Percentiles rank a stretch among this genome's conserved stretches.
Evolutionary conservation across 2,797 vertebrate species (phyloP).

Genomic region (Clarias platycephalus): DNA sequence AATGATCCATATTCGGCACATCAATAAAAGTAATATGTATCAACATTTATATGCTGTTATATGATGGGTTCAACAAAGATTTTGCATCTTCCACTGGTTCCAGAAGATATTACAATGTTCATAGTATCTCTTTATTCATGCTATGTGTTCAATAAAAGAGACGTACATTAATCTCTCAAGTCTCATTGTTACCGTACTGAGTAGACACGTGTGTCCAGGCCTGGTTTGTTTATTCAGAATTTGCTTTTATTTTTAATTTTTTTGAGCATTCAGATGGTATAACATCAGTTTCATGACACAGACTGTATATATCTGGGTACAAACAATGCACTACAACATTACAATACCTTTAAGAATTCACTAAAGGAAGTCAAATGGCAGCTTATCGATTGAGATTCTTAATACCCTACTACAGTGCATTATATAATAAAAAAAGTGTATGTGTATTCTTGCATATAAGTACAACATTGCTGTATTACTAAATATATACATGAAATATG

Average conservation of each 20-base stretch:
- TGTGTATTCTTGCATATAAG: not conserved
- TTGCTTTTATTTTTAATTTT: not conserved
- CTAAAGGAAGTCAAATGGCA: not conserved
- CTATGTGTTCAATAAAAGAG: slow-evolving; percentile 41
- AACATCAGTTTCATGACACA: not conserved
- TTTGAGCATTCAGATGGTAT: not conserved
- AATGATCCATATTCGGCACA: slow-evolving; percentile 7
- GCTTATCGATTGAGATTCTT: not conserved
- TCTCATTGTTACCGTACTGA: not conserved
- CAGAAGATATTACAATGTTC: not conserved
- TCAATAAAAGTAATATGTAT: slow-evolving; percentile 16
- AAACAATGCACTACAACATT: not conserved
- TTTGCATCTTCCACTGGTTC: slow-evolving; percentile 1
- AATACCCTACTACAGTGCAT: not conserved
- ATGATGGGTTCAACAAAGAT: not conserved
- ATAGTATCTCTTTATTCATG: not conserved
- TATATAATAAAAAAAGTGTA: not conserved
- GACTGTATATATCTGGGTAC: not conserved
- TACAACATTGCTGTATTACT: not conserved
- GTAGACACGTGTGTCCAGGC: not conserved
- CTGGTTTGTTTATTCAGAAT: not conserved
- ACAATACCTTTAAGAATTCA: not conserved
- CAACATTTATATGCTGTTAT: slow-evolving; percentile 2
- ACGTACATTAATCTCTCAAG: not conserved
- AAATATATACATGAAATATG: slow-evolving; percentile 24